phyloP scores from a whole-genome alignment of 1,140 invertebrate genomes.

The Drosophila azteca region DNA sequence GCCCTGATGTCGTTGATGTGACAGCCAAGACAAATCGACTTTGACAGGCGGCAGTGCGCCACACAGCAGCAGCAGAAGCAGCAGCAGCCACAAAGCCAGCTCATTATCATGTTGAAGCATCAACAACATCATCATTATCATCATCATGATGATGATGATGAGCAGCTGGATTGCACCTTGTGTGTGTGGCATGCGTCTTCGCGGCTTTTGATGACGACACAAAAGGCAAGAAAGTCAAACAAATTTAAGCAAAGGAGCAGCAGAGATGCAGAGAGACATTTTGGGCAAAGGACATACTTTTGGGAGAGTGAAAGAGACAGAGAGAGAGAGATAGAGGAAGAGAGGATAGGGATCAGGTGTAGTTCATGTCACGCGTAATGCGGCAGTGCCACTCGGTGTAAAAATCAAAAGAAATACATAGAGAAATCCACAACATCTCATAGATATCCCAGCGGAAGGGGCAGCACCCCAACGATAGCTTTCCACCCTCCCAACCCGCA shows the following conservation, averaged over 20 bases:
- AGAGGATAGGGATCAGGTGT: too few relatives aligned
- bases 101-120: slow-evolving; percentile 24
- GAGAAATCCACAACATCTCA: too few relatives aligned
- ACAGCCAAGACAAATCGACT: slow-evolving; percentile 66
- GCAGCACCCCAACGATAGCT: too few relatives aligned
- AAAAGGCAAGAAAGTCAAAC: slow-evolving; percentile 19
- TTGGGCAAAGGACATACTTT: too few relatives aligned
- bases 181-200: slow-evolving; percentile 38
- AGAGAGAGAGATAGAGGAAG: too few relatives aligned
- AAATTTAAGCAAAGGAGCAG: slow-evolving; percentile 14
- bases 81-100: slow-evolving; percentile 13
- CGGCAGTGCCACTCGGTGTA: too few relatives aligned
- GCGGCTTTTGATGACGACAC: slow-evolving; percentile 14
- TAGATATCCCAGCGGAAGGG: too few relatives aligned
- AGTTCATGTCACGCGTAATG: too few relatives aligned
- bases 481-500: too few relatives aligned
- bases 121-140: slow-evolving; percentile 16
- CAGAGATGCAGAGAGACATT: background rate
- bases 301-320: too few relatives aligned
- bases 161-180: slow-evolving; percentile 45
- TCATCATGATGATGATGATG: slow-evolving; percentile 15
- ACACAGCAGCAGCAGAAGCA: slow-evolving; percentile 9
- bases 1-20: slow-evolving; percentile 29
- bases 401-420: too few relatives aligned
- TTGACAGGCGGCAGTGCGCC: slow-evolving; percentile 62